Conservation (phyloP, 1,140 invertebrate genomes). For the Bombus huntii region DNA sequence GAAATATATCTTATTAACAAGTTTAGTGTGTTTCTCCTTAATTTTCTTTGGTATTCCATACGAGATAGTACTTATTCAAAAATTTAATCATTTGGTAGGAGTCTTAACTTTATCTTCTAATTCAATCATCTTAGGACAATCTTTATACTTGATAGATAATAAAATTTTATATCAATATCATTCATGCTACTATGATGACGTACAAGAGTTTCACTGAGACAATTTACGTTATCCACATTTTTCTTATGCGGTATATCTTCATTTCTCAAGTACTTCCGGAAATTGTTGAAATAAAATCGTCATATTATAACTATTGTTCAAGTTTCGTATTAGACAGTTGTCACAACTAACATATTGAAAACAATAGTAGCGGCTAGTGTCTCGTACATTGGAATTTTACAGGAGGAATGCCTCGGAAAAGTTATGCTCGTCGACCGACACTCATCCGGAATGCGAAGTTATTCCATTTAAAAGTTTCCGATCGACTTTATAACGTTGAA, state of each 20-base stretch:
- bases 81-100: too few relatives aligned
- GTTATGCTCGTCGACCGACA: neutral
- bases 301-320: neutral
- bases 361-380: neutral
- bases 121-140: neutral
- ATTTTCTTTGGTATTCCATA: too few relatives aligned
- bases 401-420: neutral
- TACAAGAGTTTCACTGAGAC: too few relatives aligned
- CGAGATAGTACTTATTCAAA: too few relatives aligned
- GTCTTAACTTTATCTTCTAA: neutral
- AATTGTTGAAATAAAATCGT: neutral
- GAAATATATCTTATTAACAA: too few relatives aligned
- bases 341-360: neutral
- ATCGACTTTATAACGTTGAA: constrained; percentile 1
- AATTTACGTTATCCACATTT: too few relatives aligned
- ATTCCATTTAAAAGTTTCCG: neutral
- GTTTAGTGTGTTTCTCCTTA: too few relatives aligned
- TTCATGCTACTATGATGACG: too few relatives aligned
- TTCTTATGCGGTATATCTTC: too few relatives aligned
- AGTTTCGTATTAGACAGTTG: neutral
- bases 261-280: neutral
- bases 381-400: neutral
- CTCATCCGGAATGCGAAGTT: neutral
- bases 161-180: too few relatives aligned
- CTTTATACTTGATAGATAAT: neutral